Evolutionary conservation across 2,797 vertebrate genomes (phyloP), one percentile per base, ranked within the genome.

Genomic region (Phylloscopus collybita): DNA sequence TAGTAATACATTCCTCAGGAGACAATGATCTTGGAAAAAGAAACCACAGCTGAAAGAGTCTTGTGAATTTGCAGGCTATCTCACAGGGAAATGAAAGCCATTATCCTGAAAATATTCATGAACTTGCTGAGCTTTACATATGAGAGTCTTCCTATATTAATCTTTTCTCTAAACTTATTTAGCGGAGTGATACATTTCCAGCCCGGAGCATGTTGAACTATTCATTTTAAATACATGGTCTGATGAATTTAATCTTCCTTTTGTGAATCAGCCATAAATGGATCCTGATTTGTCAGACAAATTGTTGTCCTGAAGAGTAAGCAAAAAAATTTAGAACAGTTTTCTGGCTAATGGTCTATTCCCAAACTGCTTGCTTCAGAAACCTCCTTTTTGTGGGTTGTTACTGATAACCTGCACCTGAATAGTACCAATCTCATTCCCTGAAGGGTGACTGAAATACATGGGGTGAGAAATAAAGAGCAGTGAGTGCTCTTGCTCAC

Each of bases 41-140:
- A 90, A 89, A 36, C 18, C 53, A 69, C 3, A 1, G 27, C 20
- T 72, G 47, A 88, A 93, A 81, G 32, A 67, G 9, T 16, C 18
- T 49, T 94, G 59, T 71, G 71, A 85, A 73, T 80, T 79, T 89
- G 40, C 50, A 95, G 40, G 10, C 25, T 72, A 10, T 49, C 56
- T 96, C 56, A 66, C 15, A 27, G 42, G 22, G 20, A 89, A 82
- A 80, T 76, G 29, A 73, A 91, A 87, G 19, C 17, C 15, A 29
- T 84, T 88, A 82, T 47, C 40, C 22, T 84, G 30, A 75, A 93
- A 87, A 85, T 69, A 82, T 89, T 76, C 17, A 86, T 86, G 51
- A 84, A 79, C 62, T 61, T 92, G 69, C 57, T 90, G 86, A 81
- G 71, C 51, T 94, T 92, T 86, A 62, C 44, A 40, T 75, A 32